These are phyloP conservation scores for Lasioglossum lativentre DNA, from an alignment of 2,888 invertebrate genomes.

Conservation along the genomic window DNA sequence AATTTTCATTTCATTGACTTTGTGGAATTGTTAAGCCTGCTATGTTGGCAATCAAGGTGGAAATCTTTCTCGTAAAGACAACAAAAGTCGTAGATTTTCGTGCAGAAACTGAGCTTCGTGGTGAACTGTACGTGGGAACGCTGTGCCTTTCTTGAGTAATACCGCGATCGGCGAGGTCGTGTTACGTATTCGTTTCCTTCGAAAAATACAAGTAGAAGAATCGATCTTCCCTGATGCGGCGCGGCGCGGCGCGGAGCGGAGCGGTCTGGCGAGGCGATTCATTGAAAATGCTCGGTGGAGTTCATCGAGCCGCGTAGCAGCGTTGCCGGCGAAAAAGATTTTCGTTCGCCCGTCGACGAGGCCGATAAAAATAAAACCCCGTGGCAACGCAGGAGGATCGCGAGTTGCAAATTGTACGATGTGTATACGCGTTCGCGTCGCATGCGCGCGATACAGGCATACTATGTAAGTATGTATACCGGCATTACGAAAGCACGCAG, in stretches of 20 bases:
- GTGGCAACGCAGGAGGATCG: neutral
- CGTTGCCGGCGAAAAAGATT: conserved; percentile 13
- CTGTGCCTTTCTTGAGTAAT: neutral
- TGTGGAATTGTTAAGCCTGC: too few relatives aligned
- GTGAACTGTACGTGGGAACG: neutral
- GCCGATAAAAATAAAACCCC: conserved; percentile 57
- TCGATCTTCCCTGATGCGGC: neutral
- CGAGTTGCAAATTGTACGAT: conserved; percentile 30
- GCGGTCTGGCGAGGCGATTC: neutral
- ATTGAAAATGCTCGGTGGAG: neutral
- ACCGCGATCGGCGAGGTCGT: conserved; percentile 13
- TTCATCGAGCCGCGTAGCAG: conserved; percentile 3
- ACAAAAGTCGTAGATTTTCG: neutral
- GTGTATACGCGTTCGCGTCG: conserved; percentile 26
- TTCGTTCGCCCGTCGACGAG: conserved; percentile 14
- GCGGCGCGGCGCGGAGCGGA: neutral
- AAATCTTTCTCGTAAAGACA: neutral
- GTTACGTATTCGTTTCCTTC: conserved; percentile 2
- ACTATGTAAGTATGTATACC: too few relatives aligned
- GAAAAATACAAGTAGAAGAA: neutral
- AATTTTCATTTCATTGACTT: neutral
- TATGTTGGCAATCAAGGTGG: too few relatives aligned
- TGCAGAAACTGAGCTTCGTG: neutral
- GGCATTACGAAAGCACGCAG: neutral
- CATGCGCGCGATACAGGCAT: neutral